A percentile compares a stretch with the other conserved stretches of the same genome.
These are phyloP conservation scores for Mythimna impura DNA, from an alignment of 2,888 invertebrate genomes.

Conservation along the genomic window DNA sequence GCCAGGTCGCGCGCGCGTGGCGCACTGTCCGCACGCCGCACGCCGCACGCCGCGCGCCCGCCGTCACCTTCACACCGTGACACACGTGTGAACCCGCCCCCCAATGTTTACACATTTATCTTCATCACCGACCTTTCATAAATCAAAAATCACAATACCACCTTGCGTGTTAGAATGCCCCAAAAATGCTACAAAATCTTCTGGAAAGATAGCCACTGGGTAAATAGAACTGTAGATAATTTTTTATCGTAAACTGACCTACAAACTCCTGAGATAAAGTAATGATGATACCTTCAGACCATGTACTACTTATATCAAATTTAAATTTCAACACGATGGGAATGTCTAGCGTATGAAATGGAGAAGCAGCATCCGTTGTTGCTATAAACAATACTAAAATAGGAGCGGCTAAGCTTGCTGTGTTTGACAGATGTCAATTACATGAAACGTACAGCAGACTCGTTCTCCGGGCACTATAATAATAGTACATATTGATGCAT, in stretches of 20 bases:
- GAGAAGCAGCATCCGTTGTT: slow-evolving; percentile 84
- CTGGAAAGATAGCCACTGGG: slow-evolving; percentile 24
- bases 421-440: slow-evolving; percentile 87
- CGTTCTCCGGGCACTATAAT: slow-evolving; percentile 6
- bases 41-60: slow-evolving; percentile 5
- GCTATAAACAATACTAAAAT: slow-evolving; percentile 86
- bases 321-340: slow-evolving; percentile 38
- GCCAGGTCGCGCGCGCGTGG: slow-evolving; percentile 84
- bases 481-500: not conserved
- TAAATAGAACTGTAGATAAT: slow-evolving; percentile 43
- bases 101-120: slow-evolving; percentile 71
- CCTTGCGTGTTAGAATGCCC: slow-evolving; percentile 19
- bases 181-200: slow-evolving; percentile 27
- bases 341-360: slow-evolving; percentile 62
- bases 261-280: slow-evolving; percentile 40
- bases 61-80: slow-evolving; percentile 75
- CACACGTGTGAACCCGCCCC: slow-evolving; percentile 70
- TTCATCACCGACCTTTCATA: slow-evolving; percentile 67
- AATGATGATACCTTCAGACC: slow-evolving; percentile 20
- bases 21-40: slow-evolving; percentile 79
- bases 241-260: slow-evolving; percentile 54
- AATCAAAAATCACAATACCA: slow-evolving; percentile 47
- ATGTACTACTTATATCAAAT: slow-evolving; percentile 43
- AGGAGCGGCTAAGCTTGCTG: slow-evolving; percentile 74
- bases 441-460: slow-evolving; percentile 22